phyloP scores from a whole-genome alignment of 2,113 vertebrate genomes.

The Microcebus ravelobensis region DNA sequence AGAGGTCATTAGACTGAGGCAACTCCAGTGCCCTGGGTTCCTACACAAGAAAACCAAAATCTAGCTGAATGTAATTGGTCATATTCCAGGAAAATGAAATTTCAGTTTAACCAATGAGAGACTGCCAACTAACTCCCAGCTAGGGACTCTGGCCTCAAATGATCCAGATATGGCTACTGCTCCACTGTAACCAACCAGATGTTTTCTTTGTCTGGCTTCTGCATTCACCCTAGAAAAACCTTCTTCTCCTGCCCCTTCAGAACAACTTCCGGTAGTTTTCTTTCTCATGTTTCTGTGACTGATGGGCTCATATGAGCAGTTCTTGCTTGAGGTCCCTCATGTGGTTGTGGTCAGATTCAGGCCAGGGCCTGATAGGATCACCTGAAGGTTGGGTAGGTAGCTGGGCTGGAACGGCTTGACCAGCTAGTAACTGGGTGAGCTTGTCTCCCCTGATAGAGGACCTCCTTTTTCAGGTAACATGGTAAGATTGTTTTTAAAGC shows the following conservation, averaged over 20 bases:
- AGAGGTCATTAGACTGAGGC: background rate
- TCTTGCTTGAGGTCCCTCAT: background rate
- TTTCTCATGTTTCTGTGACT: background rate
- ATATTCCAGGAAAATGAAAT: background rate
- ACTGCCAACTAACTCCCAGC: background rate
- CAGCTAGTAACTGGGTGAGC: too few relatives aligned
- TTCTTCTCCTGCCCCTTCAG: too few relatives aligned
- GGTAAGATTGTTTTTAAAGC: background rate
- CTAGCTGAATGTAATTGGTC: background rate
- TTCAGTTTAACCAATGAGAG: background rate
- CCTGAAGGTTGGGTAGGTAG: background rate
- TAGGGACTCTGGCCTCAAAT: background rate
- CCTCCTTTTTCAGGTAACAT: background rate
- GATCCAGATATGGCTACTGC: background rate
- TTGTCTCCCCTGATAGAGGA: background rate
- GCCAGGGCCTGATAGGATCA: background rate
- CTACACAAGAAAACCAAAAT: background rate
- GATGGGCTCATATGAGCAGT: background rate
- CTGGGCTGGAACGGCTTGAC: background rate
- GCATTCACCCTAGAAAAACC: background rate
- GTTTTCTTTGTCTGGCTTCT: background rate
- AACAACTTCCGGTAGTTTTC: background rate
- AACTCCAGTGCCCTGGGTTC: background rate
- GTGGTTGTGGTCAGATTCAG: background rate
- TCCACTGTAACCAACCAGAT: background rate